Evolutionary conservation across 2,888 invertebrate genomes (phyloP).

Genomic region (Scaeva pyrastri): DNA sequence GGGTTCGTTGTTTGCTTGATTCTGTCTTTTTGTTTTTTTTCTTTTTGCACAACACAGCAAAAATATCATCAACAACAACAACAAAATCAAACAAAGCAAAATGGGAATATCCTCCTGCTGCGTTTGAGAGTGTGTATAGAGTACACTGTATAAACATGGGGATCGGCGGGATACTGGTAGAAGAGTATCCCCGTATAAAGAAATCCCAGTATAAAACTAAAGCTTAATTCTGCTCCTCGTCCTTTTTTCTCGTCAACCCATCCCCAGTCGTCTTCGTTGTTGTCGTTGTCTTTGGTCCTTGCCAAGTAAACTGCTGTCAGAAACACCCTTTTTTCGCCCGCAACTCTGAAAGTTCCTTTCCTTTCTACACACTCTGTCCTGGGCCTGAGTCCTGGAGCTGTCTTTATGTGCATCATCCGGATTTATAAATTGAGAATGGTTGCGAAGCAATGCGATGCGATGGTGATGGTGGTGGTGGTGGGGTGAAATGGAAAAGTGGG

Average conservation of each 20-base stretch:
- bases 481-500: conserved; percentile 12
- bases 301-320: conserved; percentile 43
- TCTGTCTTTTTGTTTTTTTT: too few relatives aligned
- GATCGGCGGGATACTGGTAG: too few relatives aligned
- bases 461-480: neutral
- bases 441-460: neutral
- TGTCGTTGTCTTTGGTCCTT: too few relatives aligned
- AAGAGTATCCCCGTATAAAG: conserved; percentile 25
- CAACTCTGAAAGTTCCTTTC: conserved; percentile 37
- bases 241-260: conserved; percentile 1
- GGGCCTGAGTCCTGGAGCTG: conserved; percentile 17
- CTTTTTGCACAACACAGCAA: neutral
- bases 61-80: conserved; percentile 28
- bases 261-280: too few relatives aligned
- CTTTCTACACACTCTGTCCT: neutral
- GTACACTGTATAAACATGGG: neutral
- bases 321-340: conserved; percentile 53
- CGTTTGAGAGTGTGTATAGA: conserved; percentile 5
- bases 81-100: neutral
- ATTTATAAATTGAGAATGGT: conserved; percentile 57
- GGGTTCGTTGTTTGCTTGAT: conserved; percentile 19
- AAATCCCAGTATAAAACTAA: conserved; percentile 51
- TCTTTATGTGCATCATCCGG: conserved; percentile 47
- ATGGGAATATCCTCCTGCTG: neutral
- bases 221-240: conserved; percentile 56